Conservation (phyloP, 2,888 invertebrate genomes). For the Adelphocoris suturalis region DNA sequence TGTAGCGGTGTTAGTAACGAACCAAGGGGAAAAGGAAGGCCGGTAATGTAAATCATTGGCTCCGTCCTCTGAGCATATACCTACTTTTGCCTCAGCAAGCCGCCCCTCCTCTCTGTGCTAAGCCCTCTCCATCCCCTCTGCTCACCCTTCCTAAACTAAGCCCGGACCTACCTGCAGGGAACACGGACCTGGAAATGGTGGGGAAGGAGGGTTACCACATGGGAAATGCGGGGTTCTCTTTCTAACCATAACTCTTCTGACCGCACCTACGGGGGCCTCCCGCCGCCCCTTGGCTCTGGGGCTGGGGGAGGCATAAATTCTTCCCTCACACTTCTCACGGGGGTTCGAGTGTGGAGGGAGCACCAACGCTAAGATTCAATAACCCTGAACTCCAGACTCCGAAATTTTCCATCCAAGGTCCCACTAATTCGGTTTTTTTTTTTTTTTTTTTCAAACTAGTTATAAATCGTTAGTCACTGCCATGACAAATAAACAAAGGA, state of each 20-base stretch:
- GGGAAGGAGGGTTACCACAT: conserved; percentile 31
- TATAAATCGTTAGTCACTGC: no score
- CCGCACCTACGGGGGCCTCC: conserved; percentile 54
- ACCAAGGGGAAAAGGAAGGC: neutral
- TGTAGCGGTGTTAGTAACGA: neutral
- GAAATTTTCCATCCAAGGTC: neutral
- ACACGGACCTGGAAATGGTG: neutral
- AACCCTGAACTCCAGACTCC: conserved; percentile 3
- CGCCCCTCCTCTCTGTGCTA: neutral
- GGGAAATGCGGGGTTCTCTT: conserved; percentile 68
- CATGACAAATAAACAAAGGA: no score
- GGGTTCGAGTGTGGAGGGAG: conserved; percentile 3
- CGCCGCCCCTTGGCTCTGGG: neutral
- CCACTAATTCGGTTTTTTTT: no score
- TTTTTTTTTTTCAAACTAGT: no score
- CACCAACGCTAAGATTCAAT: conserved; percentile 47
- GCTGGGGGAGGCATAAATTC: conserved; percentile 61
- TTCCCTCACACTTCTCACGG: conserved; percentile 49
- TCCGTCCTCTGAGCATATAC: neutral
- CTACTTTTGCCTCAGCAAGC: neutral
- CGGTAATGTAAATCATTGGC: neutral
- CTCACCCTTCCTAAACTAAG: neutral
- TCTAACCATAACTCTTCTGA: conserved; percentile 65
- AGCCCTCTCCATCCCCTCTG: neutral
- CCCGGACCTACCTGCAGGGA: neutral